A percentile compares a stretch with the other conserved stretches of the same genome.
Conservation (phyloP, 2,113 vertebrate genomes). For the Cryptotis parvus region DNA sequence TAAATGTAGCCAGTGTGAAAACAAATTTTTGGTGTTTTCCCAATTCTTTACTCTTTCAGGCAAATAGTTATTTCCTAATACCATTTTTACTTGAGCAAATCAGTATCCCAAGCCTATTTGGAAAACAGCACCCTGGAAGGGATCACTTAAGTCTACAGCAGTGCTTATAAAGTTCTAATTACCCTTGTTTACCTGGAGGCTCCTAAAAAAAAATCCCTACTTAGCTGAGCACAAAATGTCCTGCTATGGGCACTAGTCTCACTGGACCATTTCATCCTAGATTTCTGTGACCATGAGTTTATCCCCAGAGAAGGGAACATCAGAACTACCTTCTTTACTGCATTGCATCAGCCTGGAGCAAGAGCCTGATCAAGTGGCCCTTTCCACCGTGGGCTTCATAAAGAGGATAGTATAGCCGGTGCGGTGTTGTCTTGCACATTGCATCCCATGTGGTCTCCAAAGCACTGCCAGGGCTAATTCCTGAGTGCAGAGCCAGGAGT, state of each 20-base stretch:
- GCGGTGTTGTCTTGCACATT: no score
- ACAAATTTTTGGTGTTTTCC: neutral
- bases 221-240: constrained; percentile 30
- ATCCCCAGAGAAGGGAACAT: neutral
- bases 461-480: no score
- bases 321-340: neutral
- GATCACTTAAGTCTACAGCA: neutral
- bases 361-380: neutral
- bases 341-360: neutral
- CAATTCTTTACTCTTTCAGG: no score
- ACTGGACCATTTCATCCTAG: neutral
- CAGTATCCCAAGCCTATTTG: neutral
- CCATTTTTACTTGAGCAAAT: constrained; percentile 11
- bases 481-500: no score
- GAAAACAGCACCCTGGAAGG: neutral
- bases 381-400: neutral
- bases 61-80: neutral
- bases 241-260: neutral
- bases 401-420: no score
- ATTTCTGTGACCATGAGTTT: constrained; percentile 5
- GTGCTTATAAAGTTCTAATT: constrained; percentile 29
- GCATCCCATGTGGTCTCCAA: no score
- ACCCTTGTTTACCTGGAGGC: neutral
- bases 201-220: constrained; percentile 32
- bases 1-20: constrained; percentile 31